Percentiles rank a stretch among this genome's conserved stretches.
These are phyloP conservation scores for Mamestra configurata DNA, from an alignment of 1,140 invertebrate genomes.

Conservation along the genomic window DNA sequence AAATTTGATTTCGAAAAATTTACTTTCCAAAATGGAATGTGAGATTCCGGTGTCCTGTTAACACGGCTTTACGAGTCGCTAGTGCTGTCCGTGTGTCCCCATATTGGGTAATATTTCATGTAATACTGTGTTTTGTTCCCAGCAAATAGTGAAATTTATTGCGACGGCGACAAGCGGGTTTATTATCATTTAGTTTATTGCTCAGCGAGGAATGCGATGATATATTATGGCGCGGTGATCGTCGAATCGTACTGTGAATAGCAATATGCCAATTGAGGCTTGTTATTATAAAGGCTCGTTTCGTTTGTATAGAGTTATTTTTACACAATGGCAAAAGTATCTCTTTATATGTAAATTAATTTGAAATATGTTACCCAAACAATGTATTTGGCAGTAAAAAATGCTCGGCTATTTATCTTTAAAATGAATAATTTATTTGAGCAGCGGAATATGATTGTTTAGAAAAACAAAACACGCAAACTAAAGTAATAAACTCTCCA, in stretches of 20 bases:
- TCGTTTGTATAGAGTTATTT: not conserved
- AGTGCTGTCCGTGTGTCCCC: constrained; percentile 14
- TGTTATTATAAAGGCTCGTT: not conserved
- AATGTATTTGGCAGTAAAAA: not conserved
- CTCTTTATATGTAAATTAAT: constrained; percentile 12
- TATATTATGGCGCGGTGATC: constrained; percentile 21
- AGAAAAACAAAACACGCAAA: not conserved
- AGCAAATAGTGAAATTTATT: constrained; percentile 49
- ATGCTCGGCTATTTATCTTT: not conserved
- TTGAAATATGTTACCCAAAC: not conserved
- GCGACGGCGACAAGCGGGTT: constrained; percentile 42
- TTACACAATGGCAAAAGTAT: not conserved
- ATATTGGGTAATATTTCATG: constrained; percentile 48
- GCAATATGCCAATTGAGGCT: constrained; percentile 11
- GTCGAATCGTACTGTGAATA: constrained; percentile 11
- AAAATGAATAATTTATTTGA: not conserved
- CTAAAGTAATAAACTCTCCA: not conserved
- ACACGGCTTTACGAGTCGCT: constrained; percentile 34
- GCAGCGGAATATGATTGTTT: not conserved
- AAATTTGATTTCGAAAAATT: not conserved
- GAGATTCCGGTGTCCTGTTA: constrained; percentile 4
- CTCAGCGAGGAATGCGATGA: constrained; percentile 37
- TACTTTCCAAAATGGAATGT: not conserved
- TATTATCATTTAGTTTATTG: constrained; percentile 47
- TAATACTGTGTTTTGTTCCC: constrained; percentile 45